A percentile compares a stretch with the other conserved stretches of the same genome.
These are phyloP conservation scores for Rhabdophis nuchalis DNA, from an alignment of 2,797 vertebrate genomes.

Conservation along the genomic window DNA sequence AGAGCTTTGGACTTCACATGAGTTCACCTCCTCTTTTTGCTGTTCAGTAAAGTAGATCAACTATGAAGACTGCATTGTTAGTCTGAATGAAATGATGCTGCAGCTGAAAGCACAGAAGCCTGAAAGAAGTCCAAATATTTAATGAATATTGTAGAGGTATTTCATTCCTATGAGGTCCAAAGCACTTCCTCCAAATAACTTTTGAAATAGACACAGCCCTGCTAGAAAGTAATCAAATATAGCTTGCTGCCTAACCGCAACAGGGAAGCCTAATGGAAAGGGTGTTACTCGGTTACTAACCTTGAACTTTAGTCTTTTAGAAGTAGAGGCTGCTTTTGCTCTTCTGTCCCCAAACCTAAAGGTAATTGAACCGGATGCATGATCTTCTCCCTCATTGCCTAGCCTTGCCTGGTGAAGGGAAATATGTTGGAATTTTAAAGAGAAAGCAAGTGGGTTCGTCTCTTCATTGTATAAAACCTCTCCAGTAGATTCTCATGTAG, in stretches of 20 bases:
- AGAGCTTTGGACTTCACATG: neutral
- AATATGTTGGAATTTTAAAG: neutral
- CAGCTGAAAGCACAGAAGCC: neutral
- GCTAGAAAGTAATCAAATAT: neutral
- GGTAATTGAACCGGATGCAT: constrained; percentile 35
- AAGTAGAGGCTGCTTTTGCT: constrained; percentile 20
- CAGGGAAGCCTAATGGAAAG: constrained; percentile 24
- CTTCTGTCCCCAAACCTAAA: constrained; percentile 10
- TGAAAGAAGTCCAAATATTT: neutral
- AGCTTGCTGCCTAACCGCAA: constrained; percentile 54
- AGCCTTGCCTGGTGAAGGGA: constrained; percentile 8
- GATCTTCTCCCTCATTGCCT: constrained; percentile 7
- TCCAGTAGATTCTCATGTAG: neutral
- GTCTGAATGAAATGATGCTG: neutral
- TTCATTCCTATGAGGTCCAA: neutral
- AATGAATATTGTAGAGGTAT: neutral
- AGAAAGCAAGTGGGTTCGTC: neutral
- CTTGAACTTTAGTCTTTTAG: constrained; percentile 14
- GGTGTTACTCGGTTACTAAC: constrained; percentile 51
- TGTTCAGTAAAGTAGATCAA: neutral
- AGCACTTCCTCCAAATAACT: neutral
- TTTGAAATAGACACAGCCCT: neutral
- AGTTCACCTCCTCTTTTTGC: neutral
- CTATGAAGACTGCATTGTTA: neutral
- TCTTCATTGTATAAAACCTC: neutral